Percentiles rank a stretch among this genome's conserved stretches.
phyloP scores from a whole-genome alignment of 1,140 invertebrate species.

The Euwallacea fornicatus region DNA sequence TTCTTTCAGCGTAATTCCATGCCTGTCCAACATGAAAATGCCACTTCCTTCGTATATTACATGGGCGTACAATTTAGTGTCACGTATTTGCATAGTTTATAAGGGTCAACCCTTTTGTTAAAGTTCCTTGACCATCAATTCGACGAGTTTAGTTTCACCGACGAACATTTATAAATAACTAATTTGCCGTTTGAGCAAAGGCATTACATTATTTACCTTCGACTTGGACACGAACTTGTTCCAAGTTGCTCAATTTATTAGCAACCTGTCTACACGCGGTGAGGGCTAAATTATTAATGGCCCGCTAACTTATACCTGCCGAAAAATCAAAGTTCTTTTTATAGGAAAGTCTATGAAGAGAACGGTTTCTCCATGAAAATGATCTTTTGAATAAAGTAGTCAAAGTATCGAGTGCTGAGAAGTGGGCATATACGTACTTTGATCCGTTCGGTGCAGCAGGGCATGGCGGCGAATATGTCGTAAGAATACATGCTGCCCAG shows the following conservation, averaged over 20 bases:
- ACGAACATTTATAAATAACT: conserved; percentile 22
- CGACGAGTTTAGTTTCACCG: conserved; percentile 10
- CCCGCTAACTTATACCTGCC: too few species aligned
- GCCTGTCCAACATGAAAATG: too few species aligned
- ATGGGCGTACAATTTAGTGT: too few species aligned
- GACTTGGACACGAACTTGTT: conserved; percentile 7
- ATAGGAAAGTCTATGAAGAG: too few species aligned
- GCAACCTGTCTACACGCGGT: not conserved
- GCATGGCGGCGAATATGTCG: conserved; percentile 95
- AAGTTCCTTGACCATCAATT: conserved; percentile 17
- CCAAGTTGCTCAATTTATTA: conserved; percentile 6
- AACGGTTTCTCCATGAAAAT: not conserved
- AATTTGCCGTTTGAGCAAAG: conserved; percentile 2
- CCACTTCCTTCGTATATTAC: too few species aligned
- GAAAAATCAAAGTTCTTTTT: too few species aligned
- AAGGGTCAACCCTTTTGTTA: conserved; percentile 15
- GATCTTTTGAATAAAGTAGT: conserved; percentile 1
- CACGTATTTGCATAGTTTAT: conserved; percentile 5
- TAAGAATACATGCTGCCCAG: conserved; percentile 97
- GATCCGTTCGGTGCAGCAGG: conserved; percentile 90
- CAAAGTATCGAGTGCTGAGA: conserved; percentile 17
- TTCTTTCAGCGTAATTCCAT: too few species aligned
- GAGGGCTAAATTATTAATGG: too few species aligned
- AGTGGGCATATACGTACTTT: conserved; percentile 66
- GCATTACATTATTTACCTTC: conserved; percentile 11